Evolutionary conservation across 2,888 invertebrate species (phyloP), one percentile per base, ranked within the genome.

Genomic region (Nebria brevicollis): DNA sequence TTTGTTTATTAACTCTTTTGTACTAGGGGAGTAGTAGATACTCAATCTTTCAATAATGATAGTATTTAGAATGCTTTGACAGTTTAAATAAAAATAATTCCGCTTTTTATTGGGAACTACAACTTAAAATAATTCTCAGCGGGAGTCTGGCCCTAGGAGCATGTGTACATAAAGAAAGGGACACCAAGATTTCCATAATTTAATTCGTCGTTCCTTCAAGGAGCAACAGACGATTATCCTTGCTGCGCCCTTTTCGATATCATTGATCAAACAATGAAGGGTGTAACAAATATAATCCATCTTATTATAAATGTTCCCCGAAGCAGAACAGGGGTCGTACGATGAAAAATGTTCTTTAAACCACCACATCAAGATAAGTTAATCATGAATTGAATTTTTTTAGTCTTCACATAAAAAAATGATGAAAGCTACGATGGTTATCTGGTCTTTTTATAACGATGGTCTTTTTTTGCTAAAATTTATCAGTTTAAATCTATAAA

Each of bases 191-290:
- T 87, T 86, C 85, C 87, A 87, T 87, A 87, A 86, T 87, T 87
- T 87, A 87, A 87, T 86, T 86, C 54, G 54, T 54, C 86, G 87
- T 85, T 86, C 86, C 86, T 85, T 85, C 85, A 85, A 83, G 84
- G 83, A 86, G 83, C 86, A 85, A 85, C 86, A 86, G 86, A 86
- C 86, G 86, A 86, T 86, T 85, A 83, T 83, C 34, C 64, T 54
- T 8, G 4, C 13, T 77, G 74, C 66, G 74, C 78, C 78, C 78
- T 78, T 78, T 78, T 64, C 20, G 42, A 25, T 78, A 66, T 78
- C 78, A 78, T 78, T 78, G 78, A 78, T 78, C 78, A 78, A 78
- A 78, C 78, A 78, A 78, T 78, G 74, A 78, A 77, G 72, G 65
- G 34, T 77, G 77, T 77, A 77, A 42, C 77, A 77, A 72, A 78